These are phyloP conservation scores for Theocolax elegans DNA, from an alignment of 1,140 invertebrate species.

Conservation along the genomic window DNA sequence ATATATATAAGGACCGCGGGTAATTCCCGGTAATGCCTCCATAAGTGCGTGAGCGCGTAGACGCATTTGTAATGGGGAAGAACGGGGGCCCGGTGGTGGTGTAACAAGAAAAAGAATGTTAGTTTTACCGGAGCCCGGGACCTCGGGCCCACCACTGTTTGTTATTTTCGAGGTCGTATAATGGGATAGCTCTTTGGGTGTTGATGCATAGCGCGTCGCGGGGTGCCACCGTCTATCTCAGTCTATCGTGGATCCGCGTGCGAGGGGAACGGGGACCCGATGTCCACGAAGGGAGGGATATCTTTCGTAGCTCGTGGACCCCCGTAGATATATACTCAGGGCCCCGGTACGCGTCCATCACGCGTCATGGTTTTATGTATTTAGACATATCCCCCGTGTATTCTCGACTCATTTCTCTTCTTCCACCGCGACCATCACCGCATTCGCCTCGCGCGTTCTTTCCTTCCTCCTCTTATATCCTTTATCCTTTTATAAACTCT, in stretches of 20 bases:
- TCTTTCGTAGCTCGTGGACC: conserved; percentile 51
- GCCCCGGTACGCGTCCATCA: conserved; percentile 65
- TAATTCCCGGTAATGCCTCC: not conserved
- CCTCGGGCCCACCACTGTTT: conserved; percentile 56
- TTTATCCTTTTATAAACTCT: not conserved
- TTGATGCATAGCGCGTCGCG: conserved; percentile 66
- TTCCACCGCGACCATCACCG: conserved; percentile 13
- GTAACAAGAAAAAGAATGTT: conserved; percentile 65
- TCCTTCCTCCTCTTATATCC: not conserved
- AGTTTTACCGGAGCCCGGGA: conserved; percentile 60
- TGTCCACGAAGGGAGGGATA: conserved; percentile 33
- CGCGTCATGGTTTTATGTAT: conserved; percentile 61
- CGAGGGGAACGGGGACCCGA: too few species aligned
- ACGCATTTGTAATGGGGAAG: not conserved
- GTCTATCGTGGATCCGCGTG: not conserved
- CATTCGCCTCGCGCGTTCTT: not conserved
- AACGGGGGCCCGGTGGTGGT: conserved; percentile 38
- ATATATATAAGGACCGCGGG: too few species aligned
- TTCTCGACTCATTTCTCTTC: conserved; percentile 51
- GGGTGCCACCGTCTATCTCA: conserved; percentile 54
- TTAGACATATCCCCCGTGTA: conserved; percentile 60
- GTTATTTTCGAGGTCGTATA: conserved; percentile 65
- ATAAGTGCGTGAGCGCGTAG: too few species aligned
- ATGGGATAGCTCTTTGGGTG: conserved; percentile 57
- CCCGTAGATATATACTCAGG: conserved; percentile 56